Percentiles rank a stretch among this genome's conserved stretches.
Conservation (phyloP, 2,888 invertebrate species). For the Cepaea hortensis region DNA sequence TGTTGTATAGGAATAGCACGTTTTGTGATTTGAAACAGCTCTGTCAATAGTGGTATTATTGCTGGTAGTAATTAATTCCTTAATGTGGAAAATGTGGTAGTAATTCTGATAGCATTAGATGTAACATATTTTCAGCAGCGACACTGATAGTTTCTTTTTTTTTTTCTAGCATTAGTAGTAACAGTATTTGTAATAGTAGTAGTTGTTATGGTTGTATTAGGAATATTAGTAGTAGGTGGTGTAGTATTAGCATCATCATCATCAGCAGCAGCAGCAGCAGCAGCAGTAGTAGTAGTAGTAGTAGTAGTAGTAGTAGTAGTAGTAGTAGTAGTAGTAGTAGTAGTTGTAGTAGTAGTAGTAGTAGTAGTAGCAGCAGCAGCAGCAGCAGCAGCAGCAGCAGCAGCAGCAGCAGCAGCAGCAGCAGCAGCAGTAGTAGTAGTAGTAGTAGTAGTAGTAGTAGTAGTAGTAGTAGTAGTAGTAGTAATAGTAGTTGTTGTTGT, state of each 20-base stretch:
- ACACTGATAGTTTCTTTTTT: background rate
- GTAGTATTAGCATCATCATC: no score
- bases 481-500: background rate
- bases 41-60: no score
- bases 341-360: slow-evolving; percentile 37
- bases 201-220: slow-evolving; percentile 17
- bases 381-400: background rate
- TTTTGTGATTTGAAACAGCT: no score
- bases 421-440: background rate
- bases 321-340: no score
- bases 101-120: no score
- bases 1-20: no score
- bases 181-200: background rate
- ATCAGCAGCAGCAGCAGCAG: no score
- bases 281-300: slow-evolving; percentile 50
- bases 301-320: slow-evolving; percentile 27
- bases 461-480: slow-evolving; percentile 1
- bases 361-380: slow-evolving; percentile 17
- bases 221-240: no score
- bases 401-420: background rate
- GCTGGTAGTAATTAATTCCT: no score
- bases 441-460: slow-evolving; percentile 20
- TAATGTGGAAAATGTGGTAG: no score
- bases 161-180: background rate
- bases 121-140: background rate